Conservation (phyloP, 2,797 vertebrate species). For the Botia kubotai region DNA sequence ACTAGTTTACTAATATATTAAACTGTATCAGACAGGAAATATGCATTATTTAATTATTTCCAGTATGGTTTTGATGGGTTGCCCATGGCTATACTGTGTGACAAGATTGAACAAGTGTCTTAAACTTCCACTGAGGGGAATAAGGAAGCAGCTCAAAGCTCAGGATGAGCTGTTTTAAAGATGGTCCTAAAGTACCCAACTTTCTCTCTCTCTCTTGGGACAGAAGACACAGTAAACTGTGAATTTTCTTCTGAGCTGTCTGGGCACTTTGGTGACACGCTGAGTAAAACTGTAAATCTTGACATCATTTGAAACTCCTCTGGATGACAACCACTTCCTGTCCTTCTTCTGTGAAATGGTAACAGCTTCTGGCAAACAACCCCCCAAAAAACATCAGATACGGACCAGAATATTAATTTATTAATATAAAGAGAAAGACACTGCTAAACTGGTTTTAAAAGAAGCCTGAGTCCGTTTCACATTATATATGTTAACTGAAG, state of each 20-base stretch:
- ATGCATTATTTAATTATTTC: neutral
- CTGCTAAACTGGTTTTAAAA: neutral
- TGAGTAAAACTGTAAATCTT: conserved; percentile 22
- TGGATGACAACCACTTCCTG: conserved; percentile 48
- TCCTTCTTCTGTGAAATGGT: conserved; percentile 38
- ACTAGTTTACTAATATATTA: neutral
- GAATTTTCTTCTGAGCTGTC: conserved; percentile 28
- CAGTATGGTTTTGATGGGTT: neutral
- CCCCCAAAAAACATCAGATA: neutral
- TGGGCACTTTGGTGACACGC: neutral
- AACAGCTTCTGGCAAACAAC: conserved; percentile 20
- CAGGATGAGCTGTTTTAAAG: conserved; percentile 5
- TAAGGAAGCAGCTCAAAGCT: conserved; percentile 13
- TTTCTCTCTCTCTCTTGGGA: neutral
- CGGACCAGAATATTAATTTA: neutral
- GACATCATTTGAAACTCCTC: conserved; percentile 19
- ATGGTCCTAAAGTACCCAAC: neutral
- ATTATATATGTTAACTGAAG: too few relatives aligned
- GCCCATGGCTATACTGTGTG: neutral
- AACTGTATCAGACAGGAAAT: neutral
- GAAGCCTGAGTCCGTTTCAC: neutral
- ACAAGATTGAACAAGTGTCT: conserved; percentile 35
- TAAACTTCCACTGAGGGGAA: conserved; percentile 35
- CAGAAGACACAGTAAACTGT: conserved; percentile 10
- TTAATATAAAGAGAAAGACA: too few relatives aligned